These are phyloP conservation scores for Lacerta viridis DNA, from an alignment of 2,797 vertebrate species.

Conservation along the genomic window DNA sequence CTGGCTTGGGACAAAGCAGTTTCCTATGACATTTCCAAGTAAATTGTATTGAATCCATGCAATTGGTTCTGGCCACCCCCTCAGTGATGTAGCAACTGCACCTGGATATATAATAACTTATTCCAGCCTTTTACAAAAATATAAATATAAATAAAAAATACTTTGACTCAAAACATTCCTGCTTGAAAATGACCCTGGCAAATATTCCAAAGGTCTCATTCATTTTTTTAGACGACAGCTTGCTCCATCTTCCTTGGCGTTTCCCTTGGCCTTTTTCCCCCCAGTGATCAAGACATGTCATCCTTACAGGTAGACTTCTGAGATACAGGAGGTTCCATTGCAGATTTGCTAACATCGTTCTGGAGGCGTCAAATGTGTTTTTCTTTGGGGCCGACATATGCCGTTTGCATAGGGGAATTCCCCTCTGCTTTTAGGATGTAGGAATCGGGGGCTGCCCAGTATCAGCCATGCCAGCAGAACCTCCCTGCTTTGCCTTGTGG, in stretches of 20 bases:
- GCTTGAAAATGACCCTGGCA: not conserved
- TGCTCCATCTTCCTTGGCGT: not conserved
- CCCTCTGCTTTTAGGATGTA: not conserved
- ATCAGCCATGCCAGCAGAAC: not conserved
- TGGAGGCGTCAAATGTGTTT: not conserved
- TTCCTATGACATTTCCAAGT: too few species aligned
- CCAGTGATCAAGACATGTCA: not conserved
- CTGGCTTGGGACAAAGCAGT: too few species aligned
- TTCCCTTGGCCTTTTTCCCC: not conserved
- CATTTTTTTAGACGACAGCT: not conserved
- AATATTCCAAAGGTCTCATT: not conserved
- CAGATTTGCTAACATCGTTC: not conserved
- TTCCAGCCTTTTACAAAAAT: not conserved
- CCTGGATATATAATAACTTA: too few species aligned
- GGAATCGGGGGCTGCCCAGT: not conserved
- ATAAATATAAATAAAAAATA: not conserved
- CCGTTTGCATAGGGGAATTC: not conserved
- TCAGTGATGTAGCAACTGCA: too few species aligned
- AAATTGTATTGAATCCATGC: too few species aligned
- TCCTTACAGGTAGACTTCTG: not conserved
- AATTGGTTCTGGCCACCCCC: too few species aligned
- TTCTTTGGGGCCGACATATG: not conserved
- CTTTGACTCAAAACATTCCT: not conserved
- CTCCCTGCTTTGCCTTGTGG: not conserved
- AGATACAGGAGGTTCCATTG: too few species aligned